Conservation (phyloP, 2,797 vertebrate genomes). For the Perodicticus potto region DNA sequence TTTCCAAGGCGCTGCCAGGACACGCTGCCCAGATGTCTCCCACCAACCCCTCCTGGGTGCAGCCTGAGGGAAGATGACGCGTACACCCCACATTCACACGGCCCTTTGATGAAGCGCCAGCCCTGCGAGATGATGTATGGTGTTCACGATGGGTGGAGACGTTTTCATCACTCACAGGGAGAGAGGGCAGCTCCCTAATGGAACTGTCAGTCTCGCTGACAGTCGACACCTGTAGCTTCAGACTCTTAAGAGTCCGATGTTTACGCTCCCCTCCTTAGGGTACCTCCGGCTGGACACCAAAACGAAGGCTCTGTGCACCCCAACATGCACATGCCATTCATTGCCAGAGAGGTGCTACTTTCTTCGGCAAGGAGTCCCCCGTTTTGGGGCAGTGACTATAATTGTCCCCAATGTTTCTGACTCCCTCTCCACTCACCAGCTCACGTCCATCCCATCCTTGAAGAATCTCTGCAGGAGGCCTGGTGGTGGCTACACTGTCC, state of each 20-base stretch:
- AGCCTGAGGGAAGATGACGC: not conserved
- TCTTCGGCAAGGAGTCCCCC: not conserved
- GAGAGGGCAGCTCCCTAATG: conserved; percentile 65
- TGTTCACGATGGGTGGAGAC: not conserved
- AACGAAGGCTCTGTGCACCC: not conserved
- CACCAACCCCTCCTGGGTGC: rapidly evolving
- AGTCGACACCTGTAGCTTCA: conserved; percentile 1
- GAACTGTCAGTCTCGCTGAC: conserved; percentile 63
- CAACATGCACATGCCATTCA: too few relatives aligned
- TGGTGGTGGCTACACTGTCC: rapidly evolving
- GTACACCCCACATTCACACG: rapidly evolving
- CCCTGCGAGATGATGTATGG: not conserved
- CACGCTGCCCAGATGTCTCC: not conserved
- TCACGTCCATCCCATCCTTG: rapidly evolving
- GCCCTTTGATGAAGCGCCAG: conserved; percentile 30
- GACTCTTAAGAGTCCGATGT: not conserved
- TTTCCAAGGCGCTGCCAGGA: not conserved
- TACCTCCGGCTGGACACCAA: rapidly evolving
- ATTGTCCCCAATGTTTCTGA: rapidly evolving
- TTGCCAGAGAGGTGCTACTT: rapidly evolving
- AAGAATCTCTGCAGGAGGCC: rapidly evolving
- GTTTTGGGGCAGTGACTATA: rapidly evolving
- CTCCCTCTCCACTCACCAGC: rapidly evolving
- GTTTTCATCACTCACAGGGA: conserved; percentile 57
- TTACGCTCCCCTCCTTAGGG: rapidly evolving